Evolutionary conservation across 2,797 vertebrate species (phyloP).

Genomic region (Podarcis lilfordi): DNA sequence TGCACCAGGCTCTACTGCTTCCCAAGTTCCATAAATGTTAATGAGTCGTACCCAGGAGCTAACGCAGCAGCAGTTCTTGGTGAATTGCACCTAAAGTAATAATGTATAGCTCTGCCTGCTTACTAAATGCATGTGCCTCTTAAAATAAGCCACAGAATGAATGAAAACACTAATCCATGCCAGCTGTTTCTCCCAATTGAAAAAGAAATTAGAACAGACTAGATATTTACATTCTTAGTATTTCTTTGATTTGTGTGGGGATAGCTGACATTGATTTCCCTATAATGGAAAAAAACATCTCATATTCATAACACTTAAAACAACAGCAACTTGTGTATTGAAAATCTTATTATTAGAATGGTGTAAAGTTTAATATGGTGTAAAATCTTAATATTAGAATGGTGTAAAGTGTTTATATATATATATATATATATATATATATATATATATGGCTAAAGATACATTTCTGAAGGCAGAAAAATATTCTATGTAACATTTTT

Average conservation of each 20-base stretch:
- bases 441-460: neutral
- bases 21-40: neutral
- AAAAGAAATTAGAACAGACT: constrained; percentile 30
- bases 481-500: neutral
- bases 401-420: no score
- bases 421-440: no score
- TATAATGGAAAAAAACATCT: neutral
- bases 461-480: neutral
- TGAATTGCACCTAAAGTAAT: neutral
- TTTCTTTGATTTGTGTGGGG: constrained; percentile 29
- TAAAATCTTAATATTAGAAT: neutral
- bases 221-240: constrained; percentile 1
- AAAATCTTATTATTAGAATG: neutral
- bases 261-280: constrained; percentile 10
- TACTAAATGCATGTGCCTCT: constrained; percentile 24
- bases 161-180: constrained; percentile 13
- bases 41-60: neutral
- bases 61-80: neutral
- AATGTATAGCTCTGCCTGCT: constrained; percentile 33
- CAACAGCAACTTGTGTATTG: neutral
- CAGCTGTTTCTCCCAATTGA: constrained; percentile 48
- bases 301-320: neutral
- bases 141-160: constrained; percentile 28
- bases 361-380: neutral
- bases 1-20: neutral